Percentiles rank a stretch among this genome's conserved stretches.
These are phyloP conservation scores for Stramonita haemastoma DNA, from an alignment of 2,888 invertebrate species.

Conservation along the genomic window DNA sequence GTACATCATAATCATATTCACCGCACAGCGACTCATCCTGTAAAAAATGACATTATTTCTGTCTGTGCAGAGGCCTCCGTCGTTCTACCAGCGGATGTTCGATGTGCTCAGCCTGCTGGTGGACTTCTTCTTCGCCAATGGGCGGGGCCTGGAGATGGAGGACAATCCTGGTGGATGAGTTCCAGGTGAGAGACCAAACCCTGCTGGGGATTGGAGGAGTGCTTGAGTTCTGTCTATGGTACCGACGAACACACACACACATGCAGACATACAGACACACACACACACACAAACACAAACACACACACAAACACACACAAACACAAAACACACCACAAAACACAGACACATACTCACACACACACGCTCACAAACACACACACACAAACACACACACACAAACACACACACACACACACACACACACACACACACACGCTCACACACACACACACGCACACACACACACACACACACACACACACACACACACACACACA, in stretches of 20 bases:
- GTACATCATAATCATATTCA: too few species aligned
- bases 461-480: background rate
- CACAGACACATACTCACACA: background rate
- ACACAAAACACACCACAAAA: background rate
- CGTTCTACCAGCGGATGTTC: conserved; percentile 92
- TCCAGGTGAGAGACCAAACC: conserved; percentile 68
- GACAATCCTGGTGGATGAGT: conserved; percentile 82
- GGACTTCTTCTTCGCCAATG: conserved; percentile 92
- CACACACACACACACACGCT: too few species aligned
- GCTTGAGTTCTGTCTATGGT: too few species aligned
- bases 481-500: background rate
- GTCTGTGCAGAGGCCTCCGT: conserved; percentile 86
- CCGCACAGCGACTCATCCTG: too few species aligned
- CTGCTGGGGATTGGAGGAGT: too few species aligned
- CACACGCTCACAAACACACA: conserved; percentile 17
- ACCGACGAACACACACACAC: too few species aligned
- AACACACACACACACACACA: too few species aligned
- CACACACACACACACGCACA: too few species aligned
- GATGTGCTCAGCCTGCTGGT: conserved; percentile 91
- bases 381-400: background rate
- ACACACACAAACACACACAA: background rate
- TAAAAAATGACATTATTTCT: too few species aligned
- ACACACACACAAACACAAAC: too few species aligned
- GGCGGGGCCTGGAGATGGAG: conserved; percentile 84
- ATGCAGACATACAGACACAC: too few species aligned